Base-by-base conservation (phyloP, 1,140 invertebrate genomes). In the Brachionus koreanus region DNA sequence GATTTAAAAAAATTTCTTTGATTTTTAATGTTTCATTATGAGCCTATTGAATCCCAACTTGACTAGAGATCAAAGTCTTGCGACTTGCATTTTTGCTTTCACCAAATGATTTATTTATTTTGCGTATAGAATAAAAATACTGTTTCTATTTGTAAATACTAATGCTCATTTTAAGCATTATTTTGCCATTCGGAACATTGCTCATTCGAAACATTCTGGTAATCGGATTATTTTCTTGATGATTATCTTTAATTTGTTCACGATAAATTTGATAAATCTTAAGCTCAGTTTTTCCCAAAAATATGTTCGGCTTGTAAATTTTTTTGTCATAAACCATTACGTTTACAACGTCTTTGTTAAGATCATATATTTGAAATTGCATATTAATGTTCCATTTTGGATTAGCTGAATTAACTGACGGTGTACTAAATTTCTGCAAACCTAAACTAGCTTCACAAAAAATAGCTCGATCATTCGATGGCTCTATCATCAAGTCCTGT, bases 401-500 rank as follows among this genome's bases (percentile, higher is more conserved):
- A 87, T 91, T 92, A 67, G 90, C 86, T 52, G 88, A 90, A 29
- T 89, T 88, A 2, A 92, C 89, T 1, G 93, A 90, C 83, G 90
- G 90, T 0, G 93, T 94, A 85, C 91, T 89, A 84, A 93, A 91
- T 86, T 92, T 92, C 87, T 93, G 93, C 9, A 91, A 91, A 2
- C 93, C 93, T 90, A 94, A 91, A 81, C 90, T 92, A 1, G 94
- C 92, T 89, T 93, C 93, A 88, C 93, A 93, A 86, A 93, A 94
- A 33, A 92, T 91, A 86, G 25, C 49, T 42, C 77, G 79, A 23
- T 75, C 89, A 86, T 86, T 86, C 57, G 85, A 84, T 33, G 84
- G 84, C 83, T 85, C 86, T 57, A 87, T 85, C 49, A 85, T 84
- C 42, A 92, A 86, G 86, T 89, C 90, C 84, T 88, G 87, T 72